Conservation (phyloP, 1,140 invertebrate genomes). For the Caenorhabditis brenneri region DNA sequence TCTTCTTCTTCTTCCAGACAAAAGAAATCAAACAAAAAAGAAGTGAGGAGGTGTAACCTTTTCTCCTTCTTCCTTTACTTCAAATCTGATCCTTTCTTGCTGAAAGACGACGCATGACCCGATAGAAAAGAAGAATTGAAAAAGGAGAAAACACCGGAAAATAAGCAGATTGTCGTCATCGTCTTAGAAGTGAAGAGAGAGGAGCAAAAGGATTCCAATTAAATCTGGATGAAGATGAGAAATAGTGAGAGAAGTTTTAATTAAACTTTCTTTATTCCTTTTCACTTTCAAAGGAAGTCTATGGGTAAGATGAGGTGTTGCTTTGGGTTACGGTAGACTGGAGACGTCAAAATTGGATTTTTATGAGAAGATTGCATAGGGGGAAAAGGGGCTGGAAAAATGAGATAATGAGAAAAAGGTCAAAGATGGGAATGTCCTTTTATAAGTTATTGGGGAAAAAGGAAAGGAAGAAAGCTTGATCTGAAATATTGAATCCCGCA, state of each 20-base stretch:
- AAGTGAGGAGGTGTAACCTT: not conserved
- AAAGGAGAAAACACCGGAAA: not conserved
- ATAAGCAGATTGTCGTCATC: not conserved
- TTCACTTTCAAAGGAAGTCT: not conserved
- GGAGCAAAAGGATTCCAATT: slow-evolving; percentile 2
- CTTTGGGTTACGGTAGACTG: not conserved
- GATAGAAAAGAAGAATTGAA: not conserved
- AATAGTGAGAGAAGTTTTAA: not conserved
- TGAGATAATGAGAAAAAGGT: too few relatives aligned
- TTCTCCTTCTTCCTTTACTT: not conserved
- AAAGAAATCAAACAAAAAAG: not conserved
- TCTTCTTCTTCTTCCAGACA: not conserved
- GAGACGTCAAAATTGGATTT: not conserved
- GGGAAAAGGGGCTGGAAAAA: too few relatives aligned
- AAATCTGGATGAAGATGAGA: not conserved
- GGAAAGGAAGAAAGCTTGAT: too few relatives aligned
- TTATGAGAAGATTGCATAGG: too few relatives aligned
- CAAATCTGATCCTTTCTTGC: not conserved
- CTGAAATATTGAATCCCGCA: too few relatives aligned
- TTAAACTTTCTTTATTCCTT: not conserved
- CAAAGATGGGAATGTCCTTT: too few relatives aligned
- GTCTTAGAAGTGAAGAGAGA: not conserved
- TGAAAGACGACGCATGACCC: not conserved
- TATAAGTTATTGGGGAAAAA: too few relatives aligned
- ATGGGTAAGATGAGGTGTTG: not conserved